Percentiles rank a stretch among this genome's conserved stretches.
Evolutionary conservation across 2,113 vertebrate genomes (phyloP).

Genomic region (Orcinus orca): DNA sequence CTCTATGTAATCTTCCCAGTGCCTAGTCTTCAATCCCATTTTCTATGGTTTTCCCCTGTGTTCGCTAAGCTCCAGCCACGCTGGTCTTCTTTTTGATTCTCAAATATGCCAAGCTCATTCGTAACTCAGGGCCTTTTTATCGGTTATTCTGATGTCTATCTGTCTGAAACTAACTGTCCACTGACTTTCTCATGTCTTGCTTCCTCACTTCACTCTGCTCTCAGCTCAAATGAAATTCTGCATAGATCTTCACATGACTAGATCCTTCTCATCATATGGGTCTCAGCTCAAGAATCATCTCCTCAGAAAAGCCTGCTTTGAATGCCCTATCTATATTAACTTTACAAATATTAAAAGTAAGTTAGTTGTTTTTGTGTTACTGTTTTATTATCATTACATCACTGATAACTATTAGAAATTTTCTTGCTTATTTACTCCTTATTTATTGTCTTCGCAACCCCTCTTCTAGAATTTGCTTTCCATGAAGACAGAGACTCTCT

Average conservation of each 20-base stretch:
- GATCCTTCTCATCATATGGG: background rate
- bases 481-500: background rate
- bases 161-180: background rate
- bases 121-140: background rate
- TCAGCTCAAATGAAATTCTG: background rate
- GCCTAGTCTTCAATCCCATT: background rate
- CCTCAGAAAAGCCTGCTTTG: background rate
- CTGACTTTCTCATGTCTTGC: background rate
- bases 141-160: background rate
- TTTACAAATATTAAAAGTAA: background rate
- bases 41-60: background rate
- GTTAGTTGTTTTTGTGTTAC: background rate
- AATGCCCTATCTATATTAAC: background rate
- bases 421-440: background rate
- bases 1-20: background rate
- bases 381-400: background rate
- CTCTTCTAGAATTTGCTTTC: background rate
- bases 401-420: background rate
- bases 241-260: background rate
- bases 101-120: background rate
- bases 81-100: background rate
- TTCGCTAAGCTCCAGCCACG: background rate
- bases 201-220: background rate
- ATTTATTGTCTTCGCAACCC: background rate
- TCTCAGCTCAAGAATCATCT: background rate